Evolutionary conservation across 2,888 invertebrate genomes (phyloP).

Genomic region (Euplexia lucipara): DNA sequence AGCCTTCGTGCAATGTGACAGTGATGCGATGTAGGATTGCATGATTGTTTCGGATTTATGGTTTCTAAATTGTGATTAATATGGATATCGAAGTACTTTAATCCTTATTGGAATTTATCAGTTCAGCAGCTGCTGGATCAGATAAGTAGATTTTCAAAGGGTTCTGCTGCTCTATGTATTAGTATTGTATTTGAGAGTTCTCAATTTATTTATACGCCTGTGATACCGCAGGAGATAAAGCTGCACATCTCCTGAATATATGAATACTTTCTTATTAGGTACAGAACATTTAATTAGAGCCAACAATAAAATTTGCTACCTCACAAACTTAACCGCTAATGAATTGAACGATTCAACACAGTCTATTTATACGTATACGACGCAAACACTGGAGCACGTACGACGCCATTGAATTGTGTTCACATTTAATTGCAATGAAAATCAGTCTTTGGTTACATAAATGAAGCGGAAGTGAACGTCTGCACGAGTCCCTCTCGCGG

Average conservation of each 20-base stretch:
- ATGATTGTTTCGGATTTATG: slow-evolving; percentile 11
- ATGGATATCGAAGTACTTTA: too few relatives aligned
- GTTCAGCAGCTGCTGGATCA: not conserved
- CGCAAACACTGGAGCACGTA: slow-evolving; percentile 31
- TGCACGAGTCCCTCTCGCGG: slow-evolving; percentile 45
- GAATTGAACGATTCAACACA: slow-evolving; percentile 31
- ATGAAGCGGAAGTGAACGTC: slow-evolving; percentile 65
- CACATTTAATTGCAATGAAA: slow-evolving; percentile 67
- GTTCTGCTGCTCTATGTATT: not conserved
- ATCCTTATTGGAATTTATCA: not conserved
- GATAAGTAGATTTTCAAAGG: not conserved
- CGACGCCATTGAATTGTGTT: slow-evolving; percentile 52
- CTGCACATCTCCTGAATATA: too few relatives aligned
- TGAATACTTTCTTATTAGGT: not conserved
- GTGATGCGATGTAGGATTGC: slow-evolving; percentile 12
- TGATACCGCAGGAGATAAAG: too few relatives aligned
- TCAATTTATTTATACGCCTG: not conserved
- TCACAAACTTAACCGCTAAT: slow-evolving; percentile 36
- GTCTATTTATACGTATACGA: slow-evolving; percentile 27
- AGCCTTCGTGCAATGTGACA: slow-evolving; percentile 12
- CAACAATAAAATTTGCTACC: slow-evolving; percentile 10
- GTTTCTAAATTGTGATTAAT: not conserved
- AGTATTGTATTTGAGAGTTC: not conserved
- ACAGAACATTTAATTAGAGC: slow-evolving; percentile 1
- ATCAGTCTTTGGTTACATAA: slow-evolving; percentile 66